Base-by-base conservation (phyloP, 2,888 invertebrate genomes). In the Megaustenia siamemsis region DNA sequence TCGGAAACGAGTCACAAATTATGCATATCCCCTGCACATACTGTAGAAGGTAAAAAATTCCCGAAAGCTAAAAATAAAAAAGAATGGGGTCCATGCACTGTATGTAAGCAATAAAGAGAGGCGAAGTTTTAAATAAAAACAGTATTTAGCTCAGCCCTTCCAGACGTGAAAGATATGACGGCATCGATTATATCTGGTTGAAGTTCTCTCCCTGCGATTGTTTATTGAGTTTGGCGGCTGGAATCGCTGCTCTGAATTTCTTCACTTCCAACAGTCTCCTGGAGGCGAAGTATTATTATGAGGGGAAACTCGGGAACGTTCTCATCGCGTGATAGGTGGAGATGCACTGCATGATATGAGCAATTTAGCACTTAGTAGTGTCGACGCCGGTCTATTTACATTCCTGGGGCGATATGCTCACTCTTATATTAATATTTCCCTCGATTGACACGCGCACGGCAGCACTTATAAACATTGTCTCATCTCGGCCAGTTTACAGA, bases 401-500 rank as follows among this genome's bases (percentile, higher is more conserved):
- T 82, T 75, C 82, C 75, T 43, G 75, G n/a, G 40, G 76, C 43
- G 75, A 76, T 75, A 75, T 82, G 82, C 82, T 32, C 56, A 60
- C 49, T 53, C 66, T 82, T 82, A 82, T 82, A 82, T 82, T 82
- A 82, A 82, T 82, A 82, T 82, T 82, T 82, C 82, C 76, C 76
- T 66, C 63, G 45, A 82, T 75, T 82, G 82, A 82, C 82, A 82
- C 82, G 75, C 82, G 82, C 66, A 15, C 45, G 75, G 75, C 45
- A 76, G 38, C 40, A 10, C 63, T 75, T 76, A 75, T 82, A 82
- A 82, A 82, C 82, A 75, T 75, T 75, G 76, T 38, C 66, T 63
- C 82, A 82, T 76, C 75, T 8, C 35, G 35, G 56, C 56, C 75
- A 60, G 82, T 32, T 28, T 66, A 63, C 82, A 75, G 76, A 40